Evolutionary conservation across 2,797 vertebrate species (phyloP).

Genomic region (Perodicticus potto): DNA sequence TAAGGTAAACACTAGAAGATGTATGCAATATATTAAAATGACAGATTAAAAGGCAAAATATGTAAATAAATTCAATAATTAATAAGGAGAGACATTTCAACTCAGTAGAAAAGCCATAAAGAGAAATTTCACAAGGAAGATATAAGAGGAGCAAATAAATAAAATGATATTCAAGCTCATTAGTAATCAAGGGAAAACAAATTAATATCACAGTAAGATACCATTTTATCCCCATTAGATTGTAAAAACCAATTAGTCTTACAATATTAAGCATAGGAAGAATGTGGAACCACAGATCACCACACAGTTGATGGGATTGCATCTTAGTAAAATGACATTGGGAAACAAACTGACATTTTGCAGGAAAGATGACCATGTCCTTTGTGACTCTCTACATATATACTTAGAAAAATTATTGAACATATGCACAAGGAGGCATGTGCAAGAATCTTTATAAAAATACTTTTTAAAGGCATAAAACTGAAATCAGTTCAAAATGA

Average conservation of each 20-base stretch:
- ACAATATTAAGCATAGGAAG: conserved; percentile 25
- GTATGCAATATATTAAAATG: not conserved
- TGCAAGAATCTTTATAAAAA: not conserved
- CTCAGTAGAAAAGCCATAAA: not conserved
- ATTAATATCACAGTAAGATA: conserved; percentile 66
- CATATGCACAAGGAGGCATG: not conserved
- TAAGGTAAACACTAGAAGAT: not conserved
- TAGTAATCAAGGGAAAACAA: conserved; percentile 69
- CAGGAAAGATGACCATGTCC: not conserved
- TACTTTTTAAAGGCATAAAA: not conserved
- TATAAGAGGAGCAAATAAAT: conserved; percentile 42
- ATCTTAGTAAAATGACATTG: not conserved
- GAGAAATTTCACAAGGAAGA: conserved; percentile 34
- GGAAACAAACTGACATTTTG: not conserved
- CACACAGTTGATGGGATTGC: not conserved
- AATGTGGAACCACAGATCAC: not conserved
- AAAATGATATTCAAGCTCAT: conserved; percentile 56
- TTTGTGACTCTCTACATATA: not conserved
- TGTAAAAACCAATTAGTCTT: conserved; percentile 63
- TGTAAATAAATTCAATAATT: conserved; percentile 16
- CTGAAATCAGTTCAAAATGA: not conserved
- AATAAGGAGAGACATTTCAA: conserved; percentile 26
- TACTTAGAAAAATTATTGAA: not conserved
- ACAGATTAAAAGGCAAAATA: conserved; percentile 41
- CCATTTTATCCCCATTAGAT: conserved; percentile 57